Base-by-base conservation (phyloP, 2,113 vertebrate species). In the Eclectus roratus region DNA sequence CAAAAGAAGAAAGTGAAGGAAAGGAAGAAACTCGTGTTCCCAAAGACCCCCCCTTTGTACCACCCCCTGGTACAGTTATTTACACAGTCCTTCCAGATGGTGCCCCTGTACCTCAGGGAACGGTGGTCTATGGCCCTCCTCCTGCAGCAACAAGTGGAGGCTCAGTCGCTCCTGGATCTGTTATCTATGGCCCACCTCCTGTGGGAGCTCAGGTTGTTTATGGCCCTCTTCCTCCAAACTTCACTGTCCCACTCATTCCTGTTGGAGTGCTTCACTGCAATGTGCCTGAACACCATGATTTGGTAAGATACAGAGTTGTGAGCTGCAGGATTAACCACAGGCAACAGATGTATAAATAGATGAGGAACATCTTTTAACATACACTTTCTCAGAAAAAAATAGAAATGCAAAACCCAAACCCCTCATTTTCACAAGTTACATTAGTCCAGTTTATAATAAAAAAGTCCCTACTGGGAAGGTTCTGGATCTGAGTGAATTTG, bases 201-300 rank as follows among this genome's bases (percentile, higher is more conserved):
- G 37, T 89, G 52, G 98, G 98, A 14, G 88, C 96, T 41, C 98
- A 98, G 25, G 83, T 97, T 13, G 61, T 98, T 18, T 98, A 56
- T 53, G 98, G 98, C 10, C 98, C 98, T 88, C 97, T 98, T 28
- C 98, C 98, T 58, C 80, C 97, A 11, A 94, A 71, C 93, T 94
- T 98, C 71, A 91, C 97, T 0, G 39, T 98, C n/a, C 98, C 98
- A 1, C 89, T 98, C 33, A 17, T 98, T 58, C 98, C 98, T 18
- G 10, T 96, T 28, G 98, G 98, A 16, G 85, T 98, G 25, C 98
- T 99, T 63, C 98, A 98, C 76, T 99, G 99, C 97, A 99, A 98
- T 1, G 95, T 99, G 31, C 98, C 98, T 4, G 97, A 97, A 5
- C 98, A 99, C 37, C 98, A 97, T 4, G 81, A 97, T n/a, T 84